Percentiles rank a stretch among this genome's conserved stretches.
Evolutionary conservation across 2,113 vertebrate species (phyloP).

Genomic region (Trichechus manatus): DNA sequence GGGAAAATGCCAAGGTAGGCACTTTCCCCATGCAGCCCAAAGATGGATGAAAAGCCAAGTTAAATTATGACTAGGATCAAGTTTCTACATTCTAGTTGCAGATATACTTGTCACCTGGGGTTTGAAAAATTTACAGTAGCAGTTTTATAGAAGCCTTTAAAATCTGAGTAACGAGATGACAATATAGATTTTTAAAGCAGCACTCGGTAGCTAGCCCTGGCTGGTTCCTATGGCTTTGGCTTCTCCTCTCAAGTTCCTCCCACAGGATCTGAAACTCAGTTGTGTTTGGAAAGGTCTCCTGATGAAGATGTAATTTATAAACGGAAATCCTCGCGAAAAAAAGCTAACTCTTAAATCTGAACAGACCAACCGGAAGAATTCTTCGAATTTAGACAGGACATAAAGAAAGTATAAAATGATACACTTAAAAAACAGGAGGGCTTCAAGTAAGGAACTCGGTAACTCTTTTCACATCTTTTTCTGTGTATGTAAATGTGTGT

Average conservation of each 20-base stretch:
- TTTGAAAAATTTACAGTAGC: conserved; percentile 55
- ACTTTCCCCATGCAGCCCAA: conserved; percentile 45
- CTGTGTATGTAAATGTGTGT: background rate
- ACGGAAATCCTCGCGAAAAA: conserved; percentile 10
- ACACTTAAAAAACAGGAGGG: conserved; percentile 29
- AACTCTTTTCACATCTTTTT: background rate
- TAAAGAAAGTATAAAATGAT: background rate
- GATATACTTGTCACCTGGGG: conserved; percentile 34
- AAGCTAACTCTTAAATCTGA: background rate
- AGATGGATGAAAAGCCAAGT: conserved; percentile 47
- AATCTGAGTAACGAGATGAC: conserved; percentile 63
- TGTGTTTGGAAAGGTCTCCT: conserved; percentile 57
- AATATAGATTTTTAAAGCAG: conserved; percentile 52
- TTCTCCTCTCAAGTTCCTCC: conserved; percentile 66
- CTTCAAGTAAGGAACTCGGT: background rate
- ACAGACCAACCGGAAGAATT: background rate
- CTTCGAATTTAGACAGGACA: conserved; percentile 14
- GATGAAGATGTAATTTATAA: conserved; percentile 66
- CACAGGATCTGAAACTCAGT: conserved; percentile 59
- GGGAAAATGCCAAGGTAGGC: background rate
- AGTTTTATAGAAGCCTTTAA: conserved; percentile 11
- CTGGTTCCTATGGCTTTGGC: background rate
- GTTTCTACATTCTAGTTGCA: conserved; percentile 42
- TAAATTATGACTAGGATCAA: conserved; percentile 68
- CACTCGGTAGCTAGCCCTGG: background rate